Base-by-base conservation (phyloP, 1,140 invertebrate genomes). In the Lutraria rhynchaena region DNA sequence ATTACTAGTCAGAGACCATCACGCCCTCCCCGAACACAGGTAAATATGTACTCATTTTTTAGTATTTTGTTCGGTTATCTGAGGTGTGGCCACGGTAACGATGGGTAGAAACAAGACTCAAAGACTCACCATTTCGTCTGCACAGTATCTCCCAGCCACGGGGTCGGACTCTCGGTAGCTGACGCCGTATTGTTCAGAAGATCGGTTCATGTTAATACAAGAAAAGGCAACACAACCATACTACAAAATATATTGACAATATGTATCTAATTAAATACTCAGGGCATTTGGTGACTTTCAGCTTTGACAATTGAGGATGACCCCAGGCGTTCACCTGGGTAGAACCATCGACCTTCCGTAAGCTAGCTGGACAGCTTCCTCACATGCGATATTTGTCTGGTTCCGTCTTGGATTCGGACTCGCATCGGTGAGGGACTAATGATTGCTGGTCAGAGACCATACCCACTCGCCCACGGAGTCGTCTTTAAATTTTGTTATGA, bases 191-290 rank as follows among this genome's bases (percentile, higher is more conserved):
- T 15, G 13, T 9, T 31, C 19, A 11, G 65, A 70, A 9, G 27
- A 27, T 35, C 4, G 29, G 35, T 78, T 69, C 69, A 81, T 73
- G 31, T 81, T 67, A 15, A 73, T 35, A 35, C 78, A 81, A 9
- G 13, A 19, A 46, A 70, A 61, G 0, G 31, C 19, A 11, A 33
- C 24, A 69, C 75, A 78, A 19, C 3, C 0, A 0, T 33, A 22
- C 73, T 76, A 15, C 15, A 41, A 41, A 5, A 41, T 41, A 41
- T 7, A 41, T 7, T 41, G 37, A 41, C 37, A 41, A 41, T 41
- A 41, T n/a, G n/a, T n/a, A n/a, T n/a, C n/a, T n/a, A n/a, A n/a
- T n/a, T n/a, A n/a, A n/a, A n/a, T n/a, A n/a, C n/a, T n/a, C n/a
- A n/a, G n/a, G n/a, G n/a, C n/a, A n/a, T n/a, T n/a, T n/a, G n/a